Percentiles rank a stretch among this genome's conserved stretches.
Conservation (phyloP, 2,113 vertebrate species). For the Pollachius pollachius region DNA sequence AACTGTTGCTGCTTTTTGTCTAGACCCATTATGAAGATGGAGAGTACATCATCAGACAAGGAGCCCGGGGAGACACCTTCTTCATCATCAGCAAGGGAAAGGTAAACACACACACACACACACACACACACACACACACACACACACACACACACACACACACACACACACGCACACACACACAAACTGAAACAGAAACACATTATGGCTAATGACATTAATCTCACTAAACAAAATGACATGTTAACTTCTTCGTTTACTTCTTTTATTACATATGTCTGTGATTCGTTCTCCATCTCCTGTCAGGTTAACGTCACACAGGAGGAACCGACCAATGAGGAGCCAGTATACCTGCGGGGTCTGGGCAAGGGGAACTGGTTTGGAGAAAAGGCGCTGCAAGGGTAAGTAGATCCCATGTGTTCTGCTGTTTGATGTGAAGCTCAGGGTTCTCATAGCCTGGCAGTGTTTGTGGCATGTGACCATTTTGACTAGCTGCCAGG, state of each 20-base stretch:
- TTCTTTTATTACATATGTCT: not conserved
- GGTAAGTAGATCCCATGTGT: conserved; percentile 33
- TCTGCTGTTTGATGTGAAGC: too few relatives aligned
- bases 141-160: too few relatives aligned
- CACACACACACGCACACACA: too few relatives aligned
- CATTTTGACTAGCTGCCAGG: too few relatives aligned
- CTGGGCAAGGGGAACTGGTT: conserved; percentile 62
- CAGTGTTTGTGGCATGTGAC: too few relatives aligned
- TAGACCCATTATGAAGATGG: conserved; percentile 96
- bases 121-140: too few relatives aligned
- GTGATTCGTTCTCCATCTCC: not conserved
- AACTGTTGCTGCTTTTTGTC: conserved; percentile 33
- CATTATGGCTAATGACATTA: too few relatives aligned
- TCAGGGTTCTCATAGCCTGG: too few relatives aligned
- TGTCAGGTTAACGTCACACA: conserved; percentile 59
- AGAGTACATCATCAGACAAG: conserved; percentile 98
- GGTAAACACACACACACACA: conserved; percentile 67
- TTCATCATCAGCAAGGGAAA: conserved; percentile 99
- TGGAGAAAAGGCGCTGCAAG: conserved; percentile 60
- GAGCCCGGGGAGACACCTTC: conserved; percentile 97
- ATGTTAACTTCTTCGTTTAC: not conserved
- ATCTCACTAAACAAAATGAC: not conserved
- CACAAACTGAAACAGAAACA: too few relatives aligned
- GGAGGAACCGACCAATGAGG: conserved; percentile 44
- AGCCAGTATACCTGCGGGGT: conserved; percentile 42